Evolutionary conservation across 2,797 vertebrate genomes (phyloP).

Genomic region (Lates japonicus): DNA sequence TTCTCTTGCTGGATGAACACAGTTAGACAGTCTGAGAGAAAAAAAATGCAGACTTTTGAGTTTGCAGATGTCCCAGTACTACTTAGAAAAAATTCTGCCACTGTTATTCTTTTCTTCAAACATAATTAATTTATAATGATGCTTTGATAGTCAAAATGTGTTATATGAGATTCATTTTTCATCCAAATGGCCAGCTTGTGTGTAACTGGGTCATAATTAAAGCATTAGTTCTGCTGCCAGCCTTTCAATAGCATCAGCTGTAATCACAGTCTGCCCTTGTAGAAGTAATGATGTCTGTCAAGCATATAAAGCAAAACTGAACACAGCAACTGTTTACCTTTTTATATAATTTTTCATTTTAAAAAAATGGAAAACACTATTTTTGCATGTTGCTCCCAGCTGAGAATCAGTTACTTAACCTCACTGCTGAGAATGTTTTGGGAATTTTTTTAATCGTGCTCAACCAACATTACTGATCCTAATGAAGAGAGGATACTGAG

Average conservation of each 20-base stretch:
- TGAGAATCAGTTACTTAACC: background rate
- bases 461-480: background rate
- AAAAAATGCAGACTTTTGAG: background rate
- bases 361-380: background rate
- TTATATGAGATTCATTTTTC: conserved; percentile 48
- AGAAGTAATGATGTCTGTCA: conserved; percentile 42
- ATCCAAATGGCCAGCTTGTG: conserved; percentile 67
- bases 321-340: conserved; percentile 18
- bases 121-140: conserved; percentile 40
- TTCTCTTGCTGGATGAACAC: background rate
- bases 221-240: conserved; percentile 72
- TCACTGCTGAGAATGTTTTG: background rate
- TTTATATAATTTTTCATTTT: background rate
- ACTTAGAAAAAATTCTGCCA: conserved; percentile 4
- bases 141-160: conserved; percentile 43
- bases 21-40: background rate
- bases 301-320: conserved; percentile 27
- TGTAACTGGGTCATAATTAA: conserved; percentile 79
- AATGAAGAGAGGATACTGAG: background rate
- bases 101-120: conserved; percentile 34
- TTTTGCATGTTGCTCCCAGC: background rate
- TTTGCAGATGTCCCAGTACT: conserved; percentile 19
- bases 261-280: conserved; percentile 74
- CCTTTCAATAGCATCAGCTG: conserved; percentile 62
- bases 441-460: conserved; percentile 11